Conservation (phyloP, 2,113 vertebrate species). For the Illadopsis cleaveri region DNA sequence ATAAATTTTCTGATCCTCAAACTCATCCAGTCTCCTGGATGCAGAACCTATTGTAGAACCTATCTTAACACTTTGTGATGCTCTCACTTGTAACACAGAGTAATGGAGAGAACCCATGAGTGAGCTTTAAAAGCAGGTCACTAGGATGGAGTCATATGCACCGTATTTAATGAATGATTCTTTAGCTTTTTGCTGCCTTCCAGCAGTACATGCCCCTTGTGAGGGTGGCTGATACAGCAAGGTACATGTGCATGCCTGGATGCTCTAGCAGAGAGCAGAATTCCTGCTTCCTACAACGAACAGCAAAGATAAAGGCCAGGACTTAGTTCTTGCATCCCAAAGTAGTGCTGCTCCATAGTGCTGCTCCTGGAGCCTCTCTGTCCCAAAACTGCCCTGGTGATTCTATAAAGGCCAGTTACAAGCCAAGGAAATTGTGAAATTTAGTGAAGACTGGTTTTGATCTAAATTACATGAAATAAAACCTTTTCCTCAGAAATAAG, state of each 20-base stretch:
- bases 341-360: accelerated
- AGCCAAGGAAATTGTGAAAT: not conserved
- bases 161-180: not conserved
- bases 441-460: not conserved
- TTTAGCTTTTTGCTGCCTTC: not conserved
- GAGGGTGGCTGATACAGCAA: accelerated
- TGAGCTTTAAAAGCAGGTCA: not conserved
- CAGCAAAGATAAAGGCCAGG: not conserved
- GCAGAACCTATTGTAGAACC: not conserved
- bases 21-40: not conserved
- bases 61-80: not conserved
- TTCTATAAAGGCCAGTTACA: not conserved
- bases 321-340: not conserved
- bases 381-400: not conserved
- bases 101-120: not conserved
- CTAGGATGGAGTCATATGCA: not conserved
- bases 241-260: accelerated
- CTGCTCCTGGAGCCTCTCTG: not conserved
- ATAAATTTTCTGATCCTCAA: not conserved
- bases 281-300: not conserved
- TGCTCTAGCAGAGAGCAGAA: not conserved
- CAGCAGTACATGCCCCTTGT: accelerated
- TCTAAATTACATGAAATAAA: not conserved
- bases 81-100: not conserved
- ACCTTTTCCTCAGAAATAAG: not conserved